Base-by-base conservation (phyloP, 2,888 invertebrate genomes). In the Coenonympha glycerion region DNA sequence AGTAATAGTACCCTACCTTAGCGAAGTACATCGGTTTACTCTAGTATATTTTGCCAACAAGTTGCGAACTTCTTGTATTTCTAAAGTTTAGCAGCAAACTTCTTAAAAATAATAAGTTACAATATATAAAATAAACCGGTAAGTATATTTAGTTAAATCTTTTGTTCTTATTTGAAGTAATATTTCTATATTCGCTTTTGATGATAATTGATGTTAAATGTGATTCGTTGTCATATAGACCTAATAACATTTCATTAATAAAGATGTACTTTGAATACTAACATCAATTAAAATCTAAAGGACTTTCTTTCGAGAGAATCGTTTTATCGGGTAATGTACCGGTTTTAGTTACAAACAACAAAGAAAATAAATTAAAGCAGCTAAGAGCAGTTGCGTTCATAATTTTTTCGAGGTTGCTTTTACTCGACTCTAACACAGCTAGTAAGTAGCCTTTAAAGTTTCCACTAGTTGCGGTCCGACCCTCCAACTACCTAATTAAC, bases 401-500 rank as follows among this genome's bases (percentile, higher is more conserved):
- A 52, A 47, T 52, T 52, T 52, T 18, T 39, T 52, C 39, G 21
- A 13, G 6, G 53, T 53, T 56, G 58, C 47, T 51, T 52, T 47
- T 56, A 55, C 57, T 59, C 62, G 59, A 60, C 58, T 57, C 55
- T 53, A 62, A 58, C 55, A 50, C 56, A 15, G 39, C 39, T 39
- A 24, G 39, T 39, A 39, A 39, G 39, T 39, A 39, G 39, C 13
- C 22, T 39, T 24, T 39, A 39, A 39, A 39, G 39, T 39, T 39
- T 39, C 39, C 54, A 46, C 57, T 44, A 58, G 56, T 59, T 54
- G 59, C 57, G 53, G 59, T 58, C 63, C 62, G 61, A 64, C 63
- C 62, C 62, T 64, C 61, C 64, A 59, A 65, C 60, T 63, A 59
- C 66, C 66, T 70, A 71, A 73, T 71, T 71, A 73, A 66, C 64